A percentile compares a stretch with the other conserved stretches of the same genome.
Evolutionary conservation across 2,797 vertebrate genomes (phyloP).

Genomic region (Chaetodon trifasciatus): DNA sequence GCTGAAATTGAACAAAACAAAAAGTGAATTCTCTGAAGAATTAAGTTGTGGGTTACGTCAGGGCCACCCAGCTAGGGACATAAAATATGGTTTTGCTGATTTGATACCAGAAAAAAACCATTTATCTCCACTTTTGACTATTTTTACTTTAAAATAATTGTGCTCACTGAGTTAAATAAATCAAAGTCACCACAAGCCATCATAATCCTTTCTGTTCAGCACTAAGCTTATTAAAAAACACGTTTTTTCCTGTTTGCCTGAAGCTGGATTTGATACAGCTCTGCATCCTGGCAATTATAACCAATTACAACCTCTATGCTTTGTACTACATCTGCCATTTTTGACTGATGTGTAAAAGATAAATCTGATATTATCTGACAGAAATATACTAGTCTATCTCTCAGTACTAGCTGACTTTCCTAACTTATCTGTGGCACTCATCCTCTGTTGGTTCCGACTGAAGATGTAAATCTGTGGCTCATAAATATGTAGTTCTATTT

Average conservation of each 20-base stretch:
- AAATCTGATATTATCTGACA: neutral
- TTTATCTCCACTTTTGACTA: conserved; percentile 11
- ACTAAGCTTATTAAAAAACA: neutral
- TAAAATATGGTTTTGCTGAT: conserved; percentile 6
- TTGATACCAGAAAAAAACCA: neutral
- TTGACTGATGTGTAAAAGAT: neutral
- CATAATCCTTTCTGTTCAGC: neutral
- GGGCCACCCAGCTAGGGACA: conserved; percentile 6
- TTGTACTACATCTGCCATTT: neutral
- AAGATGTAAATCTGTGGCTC: neutral
- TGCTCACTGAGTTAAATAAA: conserved; percentile 1
- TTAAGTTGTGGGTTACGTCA: conserved; percentile 8
- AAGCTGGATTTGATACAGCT: neutral
- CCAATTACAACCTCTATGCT: neutral
- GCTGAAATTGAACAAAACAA: conserved; percentile 22
- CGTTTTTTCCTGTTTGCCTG: neutral
- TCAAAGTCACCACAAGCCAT: conserved; percentile 2
- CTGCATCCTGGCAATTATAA: conserved; percentile 4
- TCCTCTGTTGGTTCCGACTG: neutral
- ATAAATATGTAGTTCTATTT: neutral
- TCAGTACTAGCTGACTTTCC: neutral
- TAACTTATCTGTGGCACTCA: neutral
- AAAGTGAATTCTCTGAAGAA: conserved; percentile 12
- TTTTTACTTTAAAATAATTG: conserved; percentile 1
- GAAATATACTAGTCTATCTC: neutral